Base-by-base conservation (phyloP, 2,113 vertebrate genomes). In the Xiphophorus hellerii region DNA sequence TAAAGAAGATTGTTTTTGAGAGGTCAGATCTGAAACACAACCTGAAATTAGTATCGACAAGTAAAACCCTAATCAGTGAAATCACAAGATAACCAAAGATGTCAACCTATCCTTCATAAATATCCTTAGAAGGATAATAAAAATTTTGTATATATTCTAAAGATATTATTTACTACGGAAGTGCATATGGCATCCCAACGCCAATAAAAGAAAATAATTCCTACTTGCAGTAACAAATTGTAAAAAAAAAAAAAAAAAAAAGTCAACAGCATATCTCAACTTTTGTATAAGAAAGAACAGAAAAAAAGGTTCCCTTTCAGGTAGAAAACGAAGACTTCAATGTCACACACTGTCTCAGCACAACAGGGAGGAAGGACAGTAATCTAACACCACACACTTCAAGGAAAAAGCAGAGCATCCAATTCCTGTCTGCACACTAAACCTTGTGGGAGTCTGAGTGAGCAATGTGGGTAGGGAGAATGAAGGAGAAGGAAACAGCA, bases 331-430 rank as follows among this genome's bases (percentile, higher is more conserved):
- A 85, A 75, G 71, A 69, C 33, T 35, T 86, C 48, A 69, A 76
- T 82, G 82, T 87, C 86, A 80, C 80, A 80, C 69, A 73, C 73
- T 69, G 42, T 72, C 82, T 91, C 86, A 88, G 83, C 82, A 81
- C 54, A 62, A 83, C 80, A 81, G 62, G 68, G 62, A 81, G 79
- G 80, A 35, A 78, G 83, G 71, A 67, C 27, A 83, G 93, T 87
- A 93, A 94, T 77, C 68, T 0, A 85, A 93, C 78, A 92, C 93
- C 88, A 69, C 48, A 5, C 15, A 37, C 76, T 74, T 67, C 62
- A 72, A 75, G 79, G 87, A 72, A 48, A 69, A 73, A 81, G 67
- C 74, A 75, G 76, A 82, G 80, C 77, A 92, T 85, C 74, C 76
- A 86, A 91, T 83, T 84, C 70, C 44, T 2, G 51, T 17, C 11